Percentiles rank a stretch among this genome's conserved stretches.
phyloP scores from a whole-genome alignment of 2,113 vertebrate genomes.

The Charina bottae region DNA sequence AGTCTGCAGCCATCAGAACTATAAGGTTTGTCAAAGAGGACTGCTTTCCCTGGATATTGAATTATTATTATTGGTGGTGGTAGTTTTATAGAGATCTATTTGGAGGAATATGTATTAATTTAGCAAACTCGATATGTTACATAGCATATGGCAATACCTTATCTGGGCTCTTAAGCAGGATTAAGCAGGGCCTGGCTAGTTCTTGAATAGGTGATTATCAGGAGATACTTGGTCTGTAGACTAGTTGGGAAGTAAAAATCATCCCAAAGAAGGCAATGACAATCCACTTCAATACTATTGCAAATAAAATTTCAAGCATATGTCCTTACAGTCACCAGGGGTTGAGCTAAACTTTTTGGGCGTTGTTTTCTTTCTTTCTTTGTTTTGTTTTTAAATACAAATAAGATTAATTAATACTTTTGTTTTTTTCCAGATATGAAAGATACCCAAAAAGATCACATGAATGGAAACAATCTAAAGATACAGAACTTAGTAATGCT shows the following conservation, averaged over 20 bases:
- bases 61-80: background rate
- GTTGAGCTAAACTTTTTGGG: background rate
- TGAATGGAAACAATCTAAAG: constrained; percentile 56
- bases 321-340: background rate
- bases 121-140: background rate
- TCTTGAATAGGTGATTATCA: background rate
- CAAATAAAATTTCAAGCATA: background rate
- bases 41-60: background rate
- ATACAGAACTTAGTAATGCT: constrained; percentile 46
- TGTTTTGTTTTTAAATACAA: constrained; percentile 27
- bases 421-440: constrained; percentile 65
- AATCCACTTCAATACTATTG: background rate
- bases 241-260: background rate
- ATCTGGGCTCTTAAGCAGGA: background rate
- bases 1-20: background rate
- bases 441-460: constrained; percentile 35
- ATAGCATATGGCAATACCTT: background rate
- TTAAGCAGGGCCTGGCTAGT: background rate
- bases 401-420: constrained; percentile 41
- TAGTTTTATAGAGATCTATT: background rate
- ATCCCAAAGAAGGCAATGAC: background rate
- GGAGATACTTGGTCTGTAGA: background rate
- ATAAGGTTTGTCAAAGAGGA: background rate
- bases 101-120: background rate
- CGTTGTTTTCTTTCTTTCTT: background rate